A percentile compares a stretch with the other conserved stretches of the same genome.
These are phyloP conservation scores for Clitarchus hookeri DNA, from an alignment of 2,888 invertebrate species.

Conservation along the genomic window DNA sequence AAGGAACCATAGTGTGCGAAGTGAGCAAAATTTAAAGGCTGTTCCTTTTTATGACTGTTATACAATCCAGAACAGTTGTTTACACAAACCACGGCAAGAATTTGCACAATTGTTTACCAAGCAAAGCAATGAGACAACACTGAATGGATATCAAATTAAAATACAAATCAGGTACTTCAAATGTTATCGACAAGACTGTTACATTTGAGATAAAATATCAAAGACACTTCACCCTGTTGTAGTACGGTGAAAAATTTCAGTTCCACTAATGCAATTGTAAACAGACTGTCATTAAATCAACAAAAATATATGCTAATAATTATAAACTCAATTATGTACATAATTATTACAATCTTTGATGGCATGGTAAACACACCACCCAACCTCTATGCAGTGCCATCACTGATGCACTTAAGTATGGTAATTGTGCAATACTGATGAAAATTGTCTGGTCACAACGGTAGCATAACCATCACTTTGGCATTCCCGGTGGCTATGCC, in stretches of 20 bases:
- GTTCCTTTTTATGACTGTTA: no score
- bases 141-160: no score
- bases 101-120: no score
- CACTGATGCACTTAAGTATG: not conserved
- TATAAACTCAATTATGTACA: not conserved
- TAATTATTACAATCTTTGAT: not conserved
- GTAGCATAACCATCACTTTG: not conserved
- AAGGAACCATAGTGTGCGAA: no score
- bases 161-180: not conserved
- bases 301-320: not conserved
- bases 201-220: not conserved
- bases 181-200: not conserved
- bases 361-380: not conserved
- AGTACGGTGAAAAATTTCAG: not conserved
- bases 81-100: no score
- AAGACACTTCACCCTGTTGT: not conserved
- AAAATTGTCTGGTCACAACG: not conserved
- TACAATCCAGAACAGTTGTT: no score
- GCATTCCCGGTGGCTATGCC: not conserved
- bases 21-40: no score
- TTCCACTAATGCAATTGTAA: not conserved
- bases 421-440: constrained; percentile 5
- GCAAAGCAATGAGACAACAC: no score
- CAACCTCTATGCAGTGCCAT: not conserved
- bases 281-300: not conserved